phyloP scores from a whole-genome alignment of 2,888 invertebrate genomes.

The Oscheius sp. region DNA sequence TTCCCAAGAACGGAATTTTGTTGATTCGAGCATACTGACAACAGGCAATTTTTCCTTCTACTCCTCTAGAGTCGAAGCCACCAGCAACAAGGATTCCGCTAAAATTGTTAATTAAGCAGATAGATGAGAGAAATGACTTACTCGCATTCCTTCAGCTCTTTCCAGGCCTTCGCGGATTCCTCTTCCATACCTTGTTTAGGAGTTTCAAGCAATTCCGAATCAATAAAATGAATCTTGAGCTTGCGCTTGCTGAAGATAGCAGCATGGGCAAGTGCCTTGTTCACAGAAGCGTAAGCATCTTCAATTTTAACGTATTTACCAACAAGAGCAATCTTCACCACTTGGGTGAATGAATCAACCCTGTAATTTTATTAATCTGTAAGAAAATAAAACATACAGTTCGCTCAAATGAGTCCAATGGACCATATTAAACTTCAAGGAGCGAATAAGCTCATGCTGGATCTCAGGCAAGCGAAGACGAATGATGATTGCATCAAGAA shows the following conservation, averaged over 20 bases:
- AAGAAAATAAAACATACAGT: constrained; percentile 41
- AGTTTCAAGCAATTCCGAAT: constrained; percentile 52
- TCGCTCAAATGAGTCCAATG: constrained; percentile 61
- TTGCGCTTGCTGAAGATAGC: constrained; percentile 85
- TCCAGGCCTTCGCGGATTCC: constrained; percentile 51
- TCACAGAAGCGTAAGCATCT: constrained; percentile 89
- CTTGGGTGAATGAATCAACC: constrained; percentile 51
- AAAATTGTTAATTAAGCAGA: constrained; percentile 58
- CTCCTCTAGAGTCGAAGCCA: constrained; percentile 93
- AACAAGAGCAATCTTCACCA: constrained; percentile 80
- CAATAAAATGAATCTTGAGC: constrained; percentile 78
- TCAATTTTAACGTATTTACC: constrained; percentile 82
- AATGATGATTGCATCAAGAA: constrained; percentile 45
- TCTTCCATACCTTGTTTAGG: constrained; percentile 33
- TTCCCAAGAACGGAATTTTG: constrained; percentile 82
- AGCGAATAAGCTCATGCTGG: constrained; percentile 27
- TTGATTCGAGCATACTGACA: constrained; percentile 90
- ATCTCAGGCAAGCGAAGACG: constrained; percentile 42
- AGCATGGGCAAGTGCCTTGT: constrained; percentile 85
- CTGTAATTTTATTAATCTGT: constrained; percentile 30
- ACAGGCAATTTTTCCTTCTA: constrained; percentile 93
- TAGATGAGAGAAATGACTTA: constrained; percentile 32
- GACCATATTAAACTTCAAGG: constrained; percentile 56
- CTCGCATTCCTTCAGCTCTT: constrained; percentile 54
- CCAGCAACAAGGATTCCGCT: constrained; percentile 95